Evolutionary conservation across 2,113 vertebrate species (phyloP), one percentile per base, ranked within the genome.

Genomic region (Sitta europaea): DNA sequence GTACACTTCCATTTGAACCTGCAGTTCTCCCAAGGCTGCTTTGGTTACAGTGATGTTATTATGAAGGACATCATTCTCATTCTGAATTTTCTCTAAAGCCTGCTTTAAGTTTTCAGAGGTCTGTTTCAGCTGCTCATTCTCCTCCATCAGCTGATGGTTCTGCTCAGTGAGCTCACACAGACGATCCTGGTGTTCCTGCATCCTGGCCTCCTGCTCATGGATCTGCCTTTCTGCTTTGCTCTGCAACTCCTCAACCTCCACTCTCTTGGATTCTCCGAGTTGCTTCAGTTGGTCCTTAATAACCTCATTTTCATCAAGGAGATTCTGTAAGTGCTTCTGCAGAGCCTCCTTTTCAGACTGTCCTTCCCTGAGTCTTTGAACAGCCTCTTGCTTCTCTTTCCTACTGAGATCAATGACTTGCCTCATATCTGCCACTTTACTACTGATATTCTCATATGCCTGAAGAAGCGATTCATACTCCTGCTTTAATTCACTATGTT

Each of bases 391-490:
- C n/a, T 98, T 95, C 29, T 99, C 99, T 87, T 97, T 98, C 80
- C 98, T 98, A 70, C 97, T 95, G 5, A 97, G 88, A 92, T 99
- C 98, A 88, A 98, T 87, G 48, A 98, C 95, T 92, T 98, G 98
- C 65, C 98, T 98, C 99, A 99, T 99, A 92, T 98, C 98, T 83
- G 98, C 98, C 98, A 99, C 98, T 97, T 99, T 98, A 66, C 97
- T 98, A 94, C 98, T 97, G 21, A 99, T 98, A 67, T 99, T 99
- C 93, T 99, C 98, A 42, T 99, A 99, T 0, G 98, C 98, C 93
- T 98, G 98, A 59, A 99, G 95, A 36, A 99, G 98, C 0, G 98
- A 99, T 67, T 99, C 99, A 16, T 99, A 99, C 59, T 99, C 98
- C 77, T 98, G 98, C 72, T 98, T 98, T 88, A 99, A 97, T 93